phyloP scores from a whole-genome alignment of 2,888 invertebrate species.

The Acanthosepion pharaonis region DNA sequence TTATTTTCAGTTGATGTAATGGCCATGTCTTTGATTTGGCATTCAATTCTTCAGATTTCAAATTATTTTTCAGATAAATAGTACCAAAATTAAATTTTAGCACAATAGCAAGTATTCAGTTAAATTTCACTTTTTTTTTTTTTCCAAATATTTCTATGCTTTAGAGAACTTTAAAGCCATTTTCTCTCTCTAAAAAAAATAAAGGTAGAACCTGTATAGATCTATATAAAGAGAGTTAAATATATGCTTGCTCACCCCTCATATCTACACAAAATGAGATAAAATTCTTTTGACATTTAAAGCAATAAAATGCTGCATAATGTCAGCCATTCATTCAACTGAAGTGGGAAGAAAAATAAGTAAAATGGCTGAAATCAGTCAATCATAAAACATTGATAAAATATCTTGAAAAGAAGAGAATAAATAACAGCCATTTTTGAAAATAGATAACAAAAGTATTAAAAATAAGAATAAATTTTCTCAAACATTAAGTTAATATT shows the following conservation, averaged over 20 bases:
- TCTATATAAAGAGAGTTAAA: neutral
- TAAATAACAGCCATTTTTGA: too few species aligned
- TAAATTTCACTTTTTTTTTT: too few species aligned
- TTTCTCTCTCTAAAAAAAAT: neutral
- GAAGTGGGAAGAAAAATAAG: neutral
- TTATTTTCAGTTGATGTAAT: too few species aligned
- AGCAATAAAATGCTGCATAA: slow-evolving; percentile 33
- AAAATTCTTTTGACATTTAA: slow-evolving; percentile 33
- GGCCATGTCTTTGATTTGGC: too few species aligned
- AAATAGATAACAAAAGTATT: too few species aligned
- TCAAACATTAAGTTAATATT: too few species aligned
- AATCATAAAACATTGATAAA: neutral
- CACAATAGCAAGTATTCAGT: too few species aligned
- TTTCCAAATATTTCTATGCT: neutral
- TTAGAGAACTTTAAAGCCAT: neutral
- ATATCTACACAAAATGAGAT: neutral
- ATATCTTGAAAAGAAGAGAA: too few species aligned
- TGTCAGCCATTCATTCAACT: neutral
- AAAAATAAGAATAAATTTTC: too few species aligned
- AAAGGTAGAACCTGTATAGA: neutral
- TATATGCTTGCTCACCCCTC: neutral
- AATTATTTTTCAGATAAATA: too few species aligned
- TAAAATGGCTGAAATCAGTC: neutral
- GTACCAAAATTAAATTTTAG: too few species aligned
- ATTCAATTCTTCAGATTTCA: too few species aligned